These are phyloP conservation scores for Drosophila ironensis DNA, from an alignment of 1,140 invertebrate species.

Conservation along the genomic window DNA sequence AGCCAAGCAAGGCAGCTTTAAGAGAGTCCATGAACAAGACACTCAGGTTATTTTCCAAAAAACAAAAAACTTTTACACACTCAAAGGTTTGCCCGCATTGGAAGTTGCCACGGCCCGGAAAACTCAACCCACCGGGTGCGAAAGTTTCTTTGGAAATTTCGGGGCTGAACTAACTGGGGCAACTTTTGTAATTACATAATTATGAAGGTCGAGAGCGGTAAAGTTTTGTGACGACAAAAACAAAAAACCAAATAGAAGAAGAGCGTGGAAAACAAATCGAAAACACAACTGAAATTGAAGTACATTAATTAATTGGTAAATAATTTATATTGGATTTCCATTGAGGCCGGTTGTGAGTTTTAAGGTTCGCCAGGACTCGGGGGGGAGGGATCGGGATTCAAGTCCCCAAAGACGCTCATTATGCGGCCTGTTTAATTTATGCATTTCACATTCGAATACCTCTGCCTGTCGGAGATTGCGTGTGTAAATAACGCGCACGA, in stretches of 20 bases:
- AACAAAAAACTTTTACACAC: constrained; percentile 52
- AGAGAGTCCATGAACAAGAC: constrained; percentile 11
- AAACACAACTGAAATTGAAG: constrained; percentile 57
- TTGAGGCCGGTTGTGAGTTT: constrained; percentile 10
- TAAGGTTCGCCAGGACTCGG: not conserved
- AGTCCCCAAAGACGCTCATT: constrained; percentile 39
- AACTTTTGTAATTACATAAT: constrained; percentile 78
- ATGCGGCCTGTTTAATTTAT: constrained; percentile 44
- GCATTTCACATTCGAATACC: constrained; percentile 48
- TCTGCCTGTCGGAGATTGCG: not conserved
- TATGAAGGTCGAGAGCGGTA: constrained; percentile 65
- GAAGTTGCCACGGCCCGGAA: constrained; percentile 56
- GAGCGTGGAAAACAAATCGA: constrained; percentile 42
- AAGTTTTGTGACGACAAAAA: constrained; percentile 38
- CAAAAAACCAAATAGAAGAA: not conserved
- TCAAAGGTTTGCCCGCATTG: constrained; percentile 54
- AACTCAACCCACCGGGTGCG: constrained; percentile 4
- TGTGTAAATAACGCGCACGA: constrained; percentile 13
- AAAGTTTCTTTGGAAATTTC: constrained; percentile 61
- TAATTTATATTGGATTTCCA: constrained; percentile 51
- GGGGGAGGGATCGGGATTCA: not conserved
- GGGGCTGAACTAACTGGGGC: constrained; percentile 26
- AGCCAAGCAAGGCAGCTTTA: constrained; percentile 1
- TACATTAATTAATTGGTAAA: constrained; percentile 77
- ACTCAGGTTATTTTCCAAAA: not conserved